Base-by-base conservation (phyloP, 2,113 vertebrate species). In the Chloropsis hardwickii region DNA sequence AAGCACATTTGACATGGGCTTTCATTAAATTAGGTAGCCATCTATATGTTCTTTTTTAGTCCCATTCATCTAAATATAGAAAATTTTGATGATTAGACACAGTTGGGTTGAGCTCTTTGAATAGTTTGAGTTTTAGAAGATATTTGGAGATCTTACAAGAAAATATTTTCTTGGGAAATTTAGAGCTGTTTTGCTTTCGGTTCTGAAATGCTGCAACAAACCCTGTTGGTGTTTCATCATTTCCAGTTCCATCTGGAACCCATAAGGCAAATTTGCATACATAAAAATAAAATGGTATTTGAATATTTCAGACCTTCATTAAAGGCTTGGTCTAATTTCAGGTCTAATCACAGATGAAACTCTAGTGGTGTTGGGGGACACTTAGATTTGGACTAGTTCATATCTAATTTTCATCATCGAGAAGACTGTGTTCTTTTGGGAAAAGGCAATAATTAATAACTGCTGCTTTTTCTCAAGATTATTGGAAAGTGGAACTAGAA, bases 241-340 rank as follows among this genome's bases (percentile, higher is more conserved):
- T 80, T 94, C 35, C 39, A 78, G 31, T 86, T 96, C 82, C 92
- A 96, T 95, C 92, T 96, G 94, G 92, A 92, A 80, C 24, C 22
- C 67, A 67, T 79, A 96, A 86, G 64, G 44, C 74, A 90, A 94
- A 96, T 94, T 70, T 96, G 40, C 79, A 93, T 94, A n/a, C 56
- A 86, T 71, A 92, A 95, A 95, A 94, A 81, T 88, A 88, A 96
- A 94, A 86, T 81, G 22, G 88, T 95, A 77, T 85, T 58, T 73
- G 44, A 90, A 70, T 95, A 88, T 95, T 93, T 86, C 56, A 93
- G 64, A 56, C 31, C 25, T 66, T 93, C 67, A 74, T 83, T 92
- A 95, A 81, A 60, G 33, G 11, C 64, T 95, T 92, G 64, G 56
- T 90, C 60, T 91, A 87, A 80, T 93, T 96, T 94, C 76, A 83